These are phyloP conservation scores for Epizoanthus scotinus DNA, from an alignment of 92 coral and sea anemone genomes.

Conservation along the genomic window DNA sequence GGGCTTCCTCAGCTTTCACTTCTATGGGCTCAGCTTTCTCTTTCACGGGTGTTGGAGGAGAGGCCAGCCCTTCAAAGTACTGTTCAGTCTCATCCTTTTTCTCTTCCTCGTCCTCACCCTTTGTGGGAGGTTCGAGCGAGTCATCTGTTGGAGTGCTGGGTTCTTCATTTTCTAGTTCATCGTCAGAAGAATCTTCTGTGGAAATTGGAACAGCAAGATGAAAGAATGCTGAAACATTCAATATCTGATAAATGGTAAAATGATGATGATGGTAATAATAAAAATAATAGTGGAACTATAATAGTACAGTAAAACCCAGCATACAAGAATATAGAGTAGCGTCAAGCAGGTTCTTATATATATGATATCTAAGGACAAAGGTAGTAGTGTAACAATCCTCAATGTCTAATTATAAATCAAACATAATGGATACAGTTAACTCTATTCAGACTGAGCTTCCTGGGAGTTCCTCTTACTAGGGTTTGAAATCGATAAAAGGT, in stretches of 20 bases:
- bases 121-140: constrained; percentile 46
- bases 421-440: no score
- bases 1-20: constrained; percentile 27
- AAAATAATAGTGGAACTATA: no score
- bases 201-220: background rate
- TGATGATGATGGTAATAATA: background rate
- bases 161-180: constrained; percentile 68
- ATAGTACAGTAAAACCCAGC: no score
- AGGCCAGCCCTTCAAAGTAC: constrained; percentile 90
- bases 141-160: constrained; percentile 64
- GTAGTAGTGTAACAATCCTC: no score
- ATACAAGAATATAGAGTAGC: no score
- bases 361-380: no score
- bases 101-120: constrained; percentile 49
- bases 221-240: background rate
- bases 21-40: constrained; percentile 52
- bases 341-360: no score
- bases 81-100: constrained; percentile 64
- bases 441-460: no score
- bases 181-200: constrained; percentile 52
- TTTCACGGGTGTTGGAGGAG: constrained; percentile 65
- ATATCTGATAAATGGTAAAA: background rate
- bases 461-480: no score
- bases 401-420: no score
- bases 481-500: no score